These are phyloP conservation scores for Eurystomus glaucurus DNA, from an alignment of 2,797 vertebrate genomes.

Conservation along the genomic window DNA sequence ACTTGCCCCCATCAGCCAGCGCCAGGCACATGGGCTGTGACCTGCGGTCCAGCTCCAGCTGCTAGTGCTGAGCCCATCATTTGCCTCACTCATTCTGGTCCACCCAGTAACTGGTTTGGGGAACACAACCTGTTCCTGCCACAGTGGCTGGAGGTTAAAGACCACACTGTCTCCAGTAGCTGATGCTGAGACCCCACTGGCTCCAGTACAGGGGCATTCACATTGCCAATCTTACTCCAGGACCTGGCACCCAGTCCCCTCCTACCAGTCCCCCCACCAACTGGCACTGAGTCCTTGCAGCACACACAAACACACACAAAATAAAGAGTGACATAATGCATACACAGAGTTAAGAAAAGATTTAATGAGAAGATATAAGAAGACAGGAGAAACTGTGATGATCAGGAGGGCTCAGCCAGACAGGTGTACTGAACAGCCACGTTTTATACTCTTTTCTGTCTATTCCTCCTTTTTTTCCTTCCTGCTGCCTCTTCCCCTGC, in stretches of 20 bases:
- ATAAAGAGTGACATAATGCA: background rate
- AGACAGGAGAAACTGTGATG: background rate
- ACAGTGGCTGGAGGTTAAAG: background rate
- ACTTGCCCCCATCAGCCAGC: accelerated
- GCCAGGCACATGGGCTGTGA: background rate
- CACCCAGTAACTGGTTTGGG: background rate
- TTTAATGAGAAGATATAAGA: background rate
- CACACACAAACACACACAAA: background rate
- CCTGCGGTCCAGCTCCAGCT: background rate
- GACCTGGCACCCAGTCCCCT: background rate
- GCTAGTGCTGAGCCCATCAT: background rate
- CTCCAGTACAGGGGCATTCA: background rate
- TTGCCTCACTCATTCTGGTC: background rate
- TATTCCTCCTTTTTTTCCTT: background rate
- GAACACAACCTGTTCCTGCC: accelerated
- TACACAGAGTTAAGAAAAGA: background rate
- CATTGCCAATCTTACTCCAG: background rate
- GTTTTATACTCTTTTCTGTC: background rate
- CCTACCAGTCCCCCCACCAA: background rate
- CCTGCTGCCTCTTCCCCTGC: background rate
- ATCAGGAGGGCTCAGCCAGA: background rate
- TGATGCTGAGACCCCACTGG: background rate
- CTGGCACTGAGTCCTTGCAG: background rate
- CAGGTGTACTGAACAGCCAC: background rate
- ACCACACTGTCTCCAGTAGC: background rate